phyloP scores from a whole-genome alignment of 2,797 vertebrate species.

The Hirundo rustica region DNA sequence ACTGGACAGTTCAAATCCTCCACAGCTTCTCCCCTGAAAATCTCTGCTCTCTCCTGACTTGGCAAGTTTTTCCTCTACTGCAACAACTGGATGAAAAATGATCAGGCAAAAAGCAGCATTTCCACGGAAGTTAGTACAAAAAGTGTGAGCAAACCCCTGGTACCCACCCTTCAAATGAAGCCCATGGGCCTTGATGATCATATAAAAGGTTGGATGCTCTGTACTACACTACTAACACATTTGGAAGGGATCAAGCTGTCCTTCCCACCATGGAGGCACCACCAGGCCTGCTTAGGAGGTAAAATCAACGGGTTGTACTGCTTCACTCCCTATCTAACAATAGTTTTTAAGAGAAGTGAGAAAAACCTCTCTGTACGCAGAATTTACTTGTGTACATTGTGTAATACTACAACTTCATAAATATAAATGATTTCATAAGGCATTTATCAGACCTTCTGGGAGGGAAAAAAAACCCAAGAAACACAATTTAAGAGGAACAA shows the following conservation, averaged over 20 bases:
- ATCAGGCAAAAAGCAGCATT: background rate
- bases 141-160: background rate
- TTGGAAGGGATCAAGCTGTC: background rate
- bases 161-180: background rate
- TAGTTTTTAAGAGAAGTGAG: background rate
- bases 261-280: background rate
- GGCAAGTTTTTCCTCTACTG: background rate
- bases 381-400: background rate
- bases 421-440: background rate
- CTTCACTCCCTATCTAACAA: background rate
- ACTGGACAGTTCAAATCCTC: background rate
- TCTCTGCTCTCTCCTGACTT: background rate
- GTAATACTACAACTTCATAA: background rate
- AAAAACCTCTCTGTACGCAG: background rate
- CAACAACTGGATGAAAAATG: background rate
- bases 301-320: background rate
- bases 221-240: background rate
- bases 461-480: background rate
- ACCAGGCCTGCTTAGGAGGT: background rate
- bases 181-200: background rate
- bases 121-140: background rate
- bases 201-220: background rate
- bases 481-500: background rate
- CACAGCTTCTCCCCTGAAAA: background rate
- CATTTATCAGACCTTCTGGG: background rate